Evolutionary conservation across 2,888 invertebrate genomes (phyloP).

Genomic region (Acronicta leporina): DNA sequence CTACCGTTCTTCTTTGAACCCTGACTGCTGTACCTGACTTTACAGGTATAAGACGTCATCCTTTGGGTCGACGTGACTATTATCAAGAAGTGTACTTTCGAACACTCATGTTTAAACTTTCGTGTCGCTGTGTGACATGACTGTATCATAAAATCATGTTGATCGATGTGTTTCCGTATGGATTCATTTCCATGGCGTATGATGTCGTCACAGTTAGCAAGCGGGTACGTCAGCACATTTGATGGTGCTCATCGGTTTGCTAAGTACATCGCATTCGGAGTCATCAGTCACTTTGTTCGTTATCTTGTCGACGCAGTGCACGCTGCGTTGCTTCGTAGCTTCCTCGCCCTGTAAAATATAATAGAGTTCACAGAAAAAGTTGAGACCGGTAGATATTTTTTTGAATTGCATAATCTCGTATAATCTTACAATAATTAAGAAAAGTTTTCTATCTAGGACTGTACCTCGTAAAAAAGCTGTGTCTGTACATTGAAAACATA

Average conservation of each 20-base stretch:
- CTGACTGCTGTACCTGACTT: slow-evolving; percentile 32
- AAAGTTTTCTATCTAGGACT: too few species aligned
- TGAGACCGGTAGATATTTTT: too few species aligned
- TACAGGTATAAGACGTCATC: slow-evolving; percentile 25
- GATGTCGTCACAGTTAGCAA: slow-evolving; percentile 65
- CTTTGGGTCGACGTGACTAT: slow-evolving; percentile 7
- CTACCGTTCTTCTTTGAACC: slow-evolving; percentile 34
- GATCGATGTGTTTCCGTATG: slow-evolving; percentile 36
- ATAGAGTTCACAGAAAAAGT: slow-evolving; percentile 35
- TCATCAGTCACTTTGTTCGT: slow-evolving; percentile 93
- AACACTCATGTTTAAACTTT: slow-evolving; percentile 37
- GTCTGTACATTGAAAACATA: too few species aligned
- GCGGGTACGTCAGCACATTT: slow-evolving; percentile 89
- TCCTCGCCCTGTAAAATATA: slow-evolving; percentile 79
- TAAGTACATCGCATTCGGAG: slow-evolving; percentile 90
- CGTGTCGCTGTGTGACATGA: slow-evolving; percentile 37
- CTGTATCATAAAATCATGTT: slow-evolving; percentile 36
- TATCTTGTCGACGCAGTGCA: slow-evolving; percentile 93
- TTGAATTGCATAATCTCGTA: too few species aligned
- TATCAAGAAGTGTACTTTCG: slow-evolving; percentile 16
- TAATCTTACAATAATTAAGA: too few species aligned
- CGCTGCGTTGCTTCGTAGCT: slow-evolving; percentile 90
- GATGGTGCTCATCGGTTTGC: slow-evolving; percentile 91
- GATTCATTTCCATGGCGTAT: slow-evolving; percentile 44
- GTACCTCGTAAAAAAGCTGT: too few species aligned